These are phyloP conservation scores for Epicampocera succincta DNA, from an alignment of 2,888 invertebrate species.

Conservation along the genomic window DNA sequence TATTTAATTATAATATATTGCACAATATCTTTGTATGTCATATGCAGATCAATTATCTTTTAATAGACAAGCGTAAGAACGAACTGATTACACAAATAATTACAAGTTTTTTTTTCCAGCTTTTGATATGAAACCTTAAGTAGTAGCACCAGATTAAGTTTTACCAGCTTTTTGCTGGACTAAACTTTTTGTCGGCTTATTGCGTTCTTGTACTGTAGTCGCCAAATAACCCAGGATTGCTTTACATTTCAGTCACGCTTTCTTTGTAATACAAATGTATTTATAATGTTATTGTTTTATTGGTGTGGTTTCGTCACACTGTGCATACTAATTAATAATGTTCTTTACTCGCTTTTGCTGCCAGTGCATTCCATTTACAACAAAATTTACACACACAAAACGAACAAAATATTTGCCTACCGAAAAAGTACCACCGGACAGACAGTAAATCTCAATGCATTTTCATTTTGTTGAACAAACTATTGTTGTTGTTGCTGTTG, in stretches of 20 bases:
- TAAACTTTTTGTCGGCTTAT: no score
- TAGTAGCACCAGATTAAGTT: no score
- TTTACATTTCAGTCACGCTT: slow-evolving; percentile 22
- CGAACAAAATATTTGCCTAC: neutral
- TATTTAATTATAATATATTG: no score
- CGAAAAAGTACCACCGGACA: slow-evolving; percentile 54
- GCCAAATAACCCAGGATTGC: neutral
- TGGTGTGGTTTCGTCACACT: slow-evolving; percentile 31
- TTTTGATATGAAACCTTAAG: no score
- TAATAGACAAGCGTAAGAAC: no score
- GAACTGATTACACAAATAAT: no score
- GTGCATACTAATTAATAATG: slow-evolving; percentile 52
- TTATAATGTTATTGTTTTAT: slow-evolving; percentile 14
- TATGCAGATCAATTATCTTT: no score
- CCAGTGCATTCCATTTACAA: slow-evolving; percentile 16
- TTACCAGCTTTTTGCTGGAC: no score
- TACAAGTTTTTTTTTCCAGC: no score
- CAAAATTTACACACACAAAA: slow-evolving; percentile 25
- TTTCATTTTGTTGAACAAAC: neutral
- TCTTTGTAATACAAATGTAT: slow-evolving; percentile 48
- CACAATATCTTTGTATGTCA: no score
- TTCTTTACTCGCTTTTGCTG: slow-evolving; percentile 31
- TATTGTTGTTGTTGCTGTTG: slow-evolving; percentile 1
- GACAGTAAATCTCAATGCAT: slow-evolving; percentile 31
- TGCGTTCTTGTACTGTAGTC: no score